Base-by-base conservation (phyloP, 2,797 vertebrate species). In the Delichon dasypus region DNA sequence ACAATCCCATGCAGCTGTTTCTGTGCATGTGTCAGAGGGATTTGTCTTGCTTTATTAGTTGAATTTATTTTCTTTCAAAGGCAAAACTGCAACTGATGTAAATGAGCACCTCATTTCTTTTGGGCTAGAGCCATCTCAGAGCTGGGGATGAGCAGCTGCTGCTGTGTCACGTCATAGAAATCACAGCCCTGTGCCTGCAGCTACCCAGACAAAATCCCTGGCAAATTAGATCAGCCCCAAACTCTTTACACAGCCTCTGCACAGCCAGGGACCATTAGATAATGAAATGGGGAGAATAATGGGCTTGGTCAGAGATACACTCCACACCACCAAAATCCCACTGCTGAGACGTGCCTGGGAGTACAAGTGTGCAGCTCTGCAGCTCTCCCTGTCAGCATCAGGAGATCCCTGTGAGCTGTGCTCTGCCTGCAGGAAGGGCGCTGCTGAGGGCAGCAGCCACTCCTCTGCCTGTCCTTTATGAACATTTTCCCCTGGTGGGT, bases 121-220 rank as follows among this genome's bases (percentile, higher is more conserved):
- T 67, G 60, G 60, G 60, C 71, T 79, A 32, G 64, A 90, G 61
- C 64, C 54, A 32, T 60, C 66, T 85, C 48, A 32, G 57, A 82
- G 80, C 55, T 74, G 77, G 45, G 71, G 48, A 71, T 77, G 55
- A 95, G 93, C 81, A 90, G 80, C 80, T 93, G 90, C 91, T 93
- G 70, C 74, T 93, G 88, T 53, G 34, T 74, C 85, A 79, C 1
- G 0, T 91, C 93, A 77, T 4, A 89, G 74, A 82, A 95, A 95
- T 77, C 84, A 61, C 57, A 94, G 48, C 55, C 23, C 60, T 44
- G 27, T 50, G 89, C 42, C 61, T 89, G 74, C 77, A 92, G 90
- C 42, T 71, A 74, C 90, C n/a, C 78, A 67, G 67, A 74, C 47
- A 48, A 90, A 95, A 92, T 67, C 60, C 85, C 42, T 11, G 9